Conservation (phyloP, 1,140 invertebrate species). For the Sarcophaga peregrina region DNA sequence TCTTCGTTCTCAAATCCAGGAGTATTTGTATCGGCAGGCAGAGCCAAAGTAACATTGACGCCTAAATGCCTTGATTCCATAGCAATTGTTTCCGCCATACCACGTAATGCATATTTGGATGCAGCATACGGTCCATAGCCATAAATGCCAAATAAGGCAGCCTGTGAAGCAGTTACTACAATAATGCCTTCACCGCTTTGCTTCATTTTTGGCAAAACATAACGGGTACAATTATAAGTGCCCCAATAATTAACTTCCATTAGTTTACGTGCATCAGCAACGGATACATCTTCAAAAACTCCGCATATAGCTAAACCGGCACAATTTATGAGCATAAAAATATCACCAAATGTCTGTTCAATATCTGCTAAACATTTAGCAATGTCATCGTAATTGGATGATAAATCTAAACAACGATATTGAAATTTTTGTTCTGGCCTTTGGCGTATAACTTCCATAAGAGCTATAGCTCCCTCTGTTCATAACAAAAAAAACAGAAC, state of each 20-base stretch:
- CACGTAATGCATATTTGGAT: slow-evolving; percentile 94
- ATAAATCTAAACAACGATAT: slow-evolving; percentile 79
- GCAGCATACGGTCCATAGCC: slow-evolving; percentile 92
- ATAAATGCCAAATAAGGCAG: slow-evolving; percentile 83
- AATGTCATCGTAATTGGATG: slow-evolving; percentile 73
- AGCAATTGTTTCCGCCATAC: slow-evolving; percentile 90
- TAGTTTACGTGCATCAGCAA: slow-evolving; percentile 77
- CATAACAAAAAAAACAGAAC: slow-evolving; percentile 1
- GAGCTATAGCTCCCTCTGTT: slow-evolving; percentile 58
- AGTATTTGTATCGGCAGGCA: slow-evolving; percentile 98
- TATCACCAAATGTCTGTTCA: slow-evolving; percentile 76
- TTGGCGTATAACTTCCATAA: slow-evolving; percentile 59
- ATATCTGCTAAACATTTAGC: slow-evolving; percentile 72
- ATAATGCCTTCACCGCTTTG: slow-evolving; percentile 78
- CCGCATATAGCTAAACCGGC: slow-evolving; percentile 86
- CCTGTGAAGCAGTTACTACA: slow-evolving; percentile 89
- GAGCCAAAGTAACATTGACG: slow-evolving; percentile 85
- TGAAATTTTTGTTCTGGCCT: slow-evolving; percentile 74
- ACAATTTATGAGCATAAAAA: slow-evolving; percentile 92
- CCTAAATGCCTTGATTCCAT: slow-evolving; percentile 91
- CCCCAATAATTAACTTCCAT: slow-evolving; percentile 80
- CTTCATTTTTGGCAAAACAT: slow-evolving; percentile 79
- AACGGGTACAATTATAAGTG: slow-evolving; percentile 77
- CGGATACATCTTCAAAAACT: slow-evolving; percentile 83
- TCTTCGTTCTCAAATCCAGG: slow-evolving; percentile 92